Percentiles rank a stretch among this genome's conserved stretches.
These are phyloP conservation scores for Latrodectus hesperus DNA, from an alignment of 2,888 invertebrate species.

Conservation along the genomic window DNA sequence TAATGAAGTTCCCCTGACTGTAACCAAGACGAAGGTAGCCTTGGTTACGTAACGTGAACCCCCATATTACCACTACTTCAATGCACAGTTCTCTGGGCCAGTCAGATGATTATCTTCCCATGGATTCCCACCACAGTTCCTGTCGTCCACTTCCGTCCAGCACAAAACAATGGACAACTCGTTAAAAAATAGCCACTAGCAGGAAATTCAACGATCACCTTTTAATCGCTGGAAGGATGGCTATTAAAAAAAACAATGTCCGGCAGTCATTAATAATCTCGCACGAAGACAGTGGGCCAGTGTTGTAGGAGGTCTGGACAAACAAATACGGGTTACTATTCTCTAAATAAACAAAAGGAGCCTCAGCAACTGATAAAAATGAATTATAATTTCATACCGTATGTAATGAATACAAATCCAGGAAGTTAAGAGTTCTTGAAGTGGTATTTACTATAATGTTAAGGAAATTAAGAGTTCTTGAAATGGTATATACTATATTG, in stretches of 20 bases:
- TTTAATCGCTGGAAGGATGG: background rate
- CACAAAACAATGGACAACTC: conserved; percentile 28
- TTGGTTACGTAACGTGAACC: too few species aligned
- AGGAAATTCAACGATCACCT: conserved; percentile 4
- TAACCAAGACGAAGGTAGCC: too few species aligned
- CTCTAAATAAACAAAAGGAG: too few species aligned
- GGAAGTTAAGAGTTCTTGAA: too few species aligned
- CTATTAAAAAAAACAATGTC: conserved; percentile 10
- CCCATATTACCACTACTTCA: too few species aligned
- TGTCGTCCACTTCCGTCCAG: conserved; percentile 18
- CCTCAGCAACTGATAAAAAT: too few species aligned
- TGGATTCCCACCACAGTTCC: conserved; percentile 14
- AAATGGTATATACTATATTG: too few species aligned
- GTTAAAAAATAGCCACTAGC: conserved; percentile 34
- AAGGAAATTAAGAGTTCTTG: too few species aligned
- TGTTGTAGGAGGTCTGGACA: background rate
- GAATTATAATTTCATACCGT: too few species aligned
- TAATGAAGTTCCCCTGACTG: too few species aligned
- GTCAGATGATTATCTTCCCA: conserved; percentile 29
- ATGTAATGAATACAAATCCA: too few species aligned
- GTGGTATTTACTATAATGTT: too few species aligned
- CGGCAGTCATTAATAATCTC: conserved; percentile 12
- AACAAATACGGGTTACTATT: background rate
- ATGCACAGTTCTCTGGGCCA: conserved; percentile 19
- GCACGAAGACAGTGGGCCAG: background rate